phyloP scores from a whole-genome alignment of 2,797 vertebrate species.

The Phylloscopus collybita region DNA sequence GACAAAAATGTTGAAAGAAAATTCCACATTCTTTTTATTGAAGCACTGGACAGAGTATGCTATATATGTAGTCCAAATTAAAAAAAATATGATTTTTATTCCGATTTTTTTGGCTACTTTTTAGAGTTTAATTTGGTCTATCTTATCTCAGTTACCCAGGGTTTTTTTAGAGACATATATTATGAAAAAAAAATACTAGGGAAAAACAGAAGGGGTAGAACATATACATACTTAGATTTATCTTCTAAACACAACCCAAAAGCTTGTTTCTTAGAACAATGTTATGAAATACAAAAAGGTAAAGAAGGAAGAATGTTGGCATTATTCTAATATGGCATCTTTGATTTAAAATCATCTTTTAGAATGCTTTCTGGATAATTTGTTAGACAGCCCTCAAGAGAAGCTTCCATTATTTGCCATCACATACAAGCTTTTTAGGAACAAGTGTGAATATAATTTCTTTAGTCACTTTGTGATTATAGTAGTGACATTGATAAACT shows the following conservation, averaged over 20 bases:
- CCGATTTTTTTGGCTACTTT: not conserved
- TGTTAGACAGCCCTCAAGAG: not conserved
- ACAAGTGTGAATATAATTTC: constrained; percentile 36
- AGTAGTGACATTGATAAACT: constrained; percentile 83
- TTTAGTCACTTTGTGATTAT: constrained; percentile 75
- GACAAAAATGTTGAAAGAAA: not conserved
- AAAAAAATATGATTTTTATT: not conserved
- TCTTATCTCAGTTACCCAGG: not conserved
- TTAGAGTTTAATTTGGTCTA: not conserved
- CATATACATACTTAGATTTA: not conserved
- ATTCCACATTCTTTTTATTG: not conserved
- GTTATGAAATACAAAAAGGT: not conserved
- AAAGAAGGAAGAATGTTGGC: not conserved
- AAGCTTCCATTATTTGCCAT: not conserved
- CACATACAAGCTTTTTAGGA: constrained; percentile 5
- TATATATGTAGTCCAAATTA: not conserved
- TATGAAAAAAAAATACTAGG: not conserved
- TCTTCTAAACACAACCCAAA: not conserved
- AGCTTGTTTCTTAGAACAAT: not conserved
- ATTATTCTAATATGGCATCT: not conserved
- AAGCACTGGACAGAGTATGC: not conserved
- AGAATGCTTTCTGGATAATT: not conserved
- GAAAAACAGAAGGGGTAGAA: not conserved
- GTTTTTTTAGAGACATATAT: not conserved
- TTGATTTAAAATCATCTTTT: not conserved